Conservation (phyloP, 2,888 invertebrate genomes). For the Slavum lentiscoides region DNA sequence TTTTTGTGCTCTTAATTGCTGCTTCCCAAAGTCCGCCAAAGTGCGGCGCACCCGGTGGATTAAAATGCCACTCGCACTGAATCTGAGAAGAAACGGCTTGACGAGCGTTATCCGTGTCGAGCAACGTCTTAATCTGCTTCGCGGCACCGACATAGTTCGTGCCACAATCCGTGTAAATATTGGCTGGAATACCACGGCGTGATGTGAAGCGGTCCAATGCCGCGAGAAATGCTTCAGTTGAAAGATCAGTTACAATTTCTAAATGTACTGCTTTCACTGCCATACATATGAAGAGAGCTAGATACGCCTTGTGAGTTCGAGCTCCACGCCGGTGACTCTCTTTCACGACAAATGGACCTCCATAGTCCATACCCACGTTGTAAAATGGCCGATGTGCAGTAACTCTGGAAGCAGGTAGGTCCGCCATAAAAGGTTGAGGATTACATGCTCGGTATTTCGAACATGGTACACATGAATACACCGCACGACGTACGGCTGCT, state of each 20-base stretch:
- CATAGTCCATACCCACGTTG: conserved; percentile 25
- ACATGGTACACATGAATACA: conserved; percentile 20
- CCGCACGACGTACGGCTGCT: background rate
- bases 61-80: too few relatives aligned
- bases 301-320: conserved; percentile 21
- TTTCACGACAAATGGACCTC: conserved; percentile 35
- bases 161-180: conserved; percentile 56
- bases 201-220: background rate
- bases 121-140: conserved; percentile 42
- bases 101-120: conserved; percentile 55
- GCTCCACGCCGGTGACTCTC: conserved; percentile 52
- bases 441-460: background rate
- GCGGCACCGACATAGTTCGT: conserved; percentile 49
- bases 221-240: background rate
- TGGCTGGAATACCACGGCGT: conserved; percentile 4
- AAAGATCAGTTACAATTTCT: background rate
- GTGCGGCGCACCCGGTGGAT: too few relatives aligned
- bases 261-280: conserved; percentile 35
- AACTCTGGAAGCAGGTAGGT: conserved; percentile 7
- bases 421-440: conserved; percentile 17
- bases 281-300: conserved; percentile 56
- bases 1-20: too few relatives aligned
- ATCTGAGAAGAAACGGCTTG: conserved; percentile 55
- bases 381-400: conserved; percentile 12
- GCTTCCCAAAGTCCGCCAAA: too few relatives aligned